Base-by-base conservation (phyloP, 2,113 vertebrate genomes). In the Leptodactylus fuscus region DNA sequence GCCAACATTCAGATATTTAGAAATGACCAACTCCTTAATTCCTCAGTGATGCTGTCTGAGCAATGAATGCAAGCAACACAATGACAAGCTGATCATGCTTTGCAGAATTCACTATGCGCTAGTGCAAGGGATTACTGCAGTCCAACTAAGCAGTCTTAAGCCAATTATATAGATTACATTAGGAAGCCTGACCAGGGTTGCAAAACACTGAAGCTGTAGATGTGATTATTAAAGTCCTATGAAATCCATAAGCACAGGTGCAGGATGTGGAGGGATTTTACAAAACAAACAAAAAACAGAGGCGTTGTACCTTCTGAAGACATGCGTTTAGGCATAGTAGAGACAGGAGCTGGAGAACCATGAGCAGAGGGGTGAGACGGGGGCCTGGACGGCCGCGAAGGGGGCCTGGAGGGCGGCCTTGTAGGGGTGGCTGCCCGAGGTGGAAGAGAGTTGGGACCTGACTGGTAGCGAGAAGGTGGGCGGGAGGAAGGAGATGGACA, bases 401-500 rank as follows among this genome's bases (percentile, higher is more conserved):
- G 98, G 96, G 98, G 96, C 95, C 98, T 98, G 97, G 97, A 97
- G 94, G 97, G 97, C 93, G 97, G 97, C 94, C 97, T 94, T 95
- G 97, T 98, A 96, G 97, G 97, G 92, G 97, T 97, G 95, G 96
- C 96, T 90, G 96, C 97, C 97, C 96, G 96, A 94, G 96, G 97
- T 94, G 97, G 97, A 95, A 99, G 95, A 95, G 96, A 98, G 95
- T 94, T 97, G 94, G 97, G 96, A 95, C 96, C 97, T 94, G 97
- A 97, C 96, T 96, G 97, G 97, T 98, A 98, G 96, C 97, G 97
- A 95, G 97, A 96, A 95, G 97, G 97, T 96, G 97, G 96, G 93
- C 96, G 97, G 94, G 97, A 98, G 94, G 96, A 97, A 96, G 97
- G 96, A 97, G 98, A 98, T 93, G 96, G 97, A 96, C 97, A 99